Percentiles rank a stretch among this genome's conserved stretches.
These are phyloP conservation scores for Phalera bucephala DNA, from an alignment of 2,888 invertebrate genomes.

Conservation along the genomic window DNA sequence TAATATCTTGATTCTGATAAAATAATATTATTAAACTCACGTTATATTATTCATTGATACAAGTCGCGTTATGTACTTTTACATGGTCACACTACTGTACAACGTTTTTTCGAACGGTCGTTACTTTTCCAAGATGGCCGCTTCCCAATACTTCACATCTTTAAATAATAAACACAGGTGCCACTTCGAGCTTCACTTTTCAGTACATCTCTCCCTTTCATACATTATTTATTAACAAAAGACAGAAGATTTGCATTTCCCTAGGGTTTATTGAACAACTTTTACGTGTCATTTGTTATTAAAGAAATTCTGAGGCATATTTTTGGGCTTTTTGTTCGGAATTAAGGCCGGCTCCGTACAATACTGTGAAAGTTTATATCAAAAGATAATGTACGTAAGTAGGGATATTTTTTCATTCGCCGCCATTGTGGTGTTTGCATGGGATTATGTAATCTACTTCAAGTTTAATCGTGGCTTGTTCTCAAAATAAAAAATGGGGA, in stretches of 20 bases:
- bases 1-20: too few species aligned
- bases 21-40: too few species aligned
- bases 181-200: too few species aligned
- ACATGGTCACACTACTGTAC: background rate
- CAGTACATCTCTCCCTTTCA: constrained; percentile 33
- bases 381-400: constrained; percentile 34
- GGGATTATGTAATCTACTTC: background rate
- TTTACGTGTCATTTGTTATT: constrained; percentile 71
- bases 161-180: constrained; percentile 31
- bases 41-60: too few species aligned
- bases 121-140: too few species aligned
- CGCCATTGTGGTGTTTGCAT: background rate
- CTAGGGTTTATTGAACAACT: constrained; percentile 67
- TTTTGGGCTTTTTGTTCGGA: constrained; percentile 40
- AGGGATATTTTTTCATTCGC: background rate
- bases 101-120: too few species aligned
- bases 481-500: too few species aligned
- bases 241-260: constrained; percentile 63
- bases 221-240: constrained; percentile 67
- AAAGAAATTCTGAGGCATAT: constrained; percentile 45
- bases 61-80: too few species aligned
- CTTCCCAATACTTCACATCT: constrained; percentile 14
- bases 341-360: constrained; percentile 41
- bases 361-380: constrained; percentile 48
- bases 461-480: background rate